A percentile compares a stretch with the other conserved stretches of the same genome.
Evolutionary conservation across 2,888 invertebrate genomes (phyloP).

Genomic region (Dione juno): DNA sequence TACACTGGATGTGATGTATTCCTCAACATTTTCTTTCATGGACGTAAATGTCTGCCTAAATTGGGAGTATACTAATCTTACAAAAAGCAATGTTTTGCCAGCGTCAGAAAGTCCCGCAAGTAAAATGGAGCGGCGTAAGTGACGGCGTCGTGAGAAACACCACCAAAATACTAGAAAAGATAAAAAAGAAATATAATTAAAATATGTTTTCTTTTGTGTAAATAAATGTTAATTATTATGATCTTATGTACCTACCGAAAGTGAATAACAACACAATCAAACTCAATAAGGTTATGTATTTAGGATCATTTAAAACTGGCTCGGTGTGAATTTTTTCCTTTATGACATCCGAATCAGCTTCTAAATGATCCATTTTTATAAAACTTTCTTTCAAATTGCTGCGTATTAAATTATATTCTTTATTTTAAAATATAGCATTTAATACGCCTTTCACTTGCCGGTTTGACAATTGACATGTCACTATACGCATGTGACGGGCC

Average conservation of each 20-base stretch:
- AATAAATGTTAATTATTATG: neutral
- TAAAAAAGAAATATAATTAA: conserved; percentile 7
- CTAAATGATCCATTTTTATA: conserved; percentile 56
- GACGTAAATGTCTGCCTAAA: conserved; percentile 92
- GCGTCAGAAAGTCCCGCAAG: conserved; percentile 94
- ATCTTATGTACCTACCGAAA: conserved; percentile 61
- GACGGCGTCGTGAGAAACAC: conserved; percentile 84
- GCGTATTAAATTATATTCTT: neutral
- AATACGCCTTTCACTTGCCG: conserved; percentile 15
- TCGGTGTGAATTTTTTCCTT: conserved; percentile 78
- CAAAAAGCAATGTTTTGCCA: conserved; percentile 95
- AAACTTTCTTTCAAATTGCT: neutral
- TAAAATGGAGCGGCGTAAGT: conserved; percentile 86
- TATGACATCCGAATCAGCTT: conserved; percentile 73
- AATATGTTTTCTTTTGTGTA: neutral
- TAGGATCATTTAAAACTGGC: conserved; percentile 74
- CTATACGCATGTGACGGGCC: conserved; percentile 6
- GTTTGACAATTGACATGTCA: conserved; percentile 16
- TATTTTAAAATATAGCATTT: neutral
- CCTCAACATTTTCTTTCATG: conserved; percentile 92
- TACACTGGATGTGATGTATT: conserved; percentile 86
- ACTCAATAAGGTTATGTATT: conserved; percentile 79
- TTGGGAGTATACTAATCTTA: conserved; percentile 88
- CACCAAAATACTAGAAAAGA: conserved; percentile 84
- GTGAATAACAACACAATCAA: conserved; percentile 71